Conservation (phyloP, 1,140 invertebrate genomes). For the Drosophila rufa region DNA sequence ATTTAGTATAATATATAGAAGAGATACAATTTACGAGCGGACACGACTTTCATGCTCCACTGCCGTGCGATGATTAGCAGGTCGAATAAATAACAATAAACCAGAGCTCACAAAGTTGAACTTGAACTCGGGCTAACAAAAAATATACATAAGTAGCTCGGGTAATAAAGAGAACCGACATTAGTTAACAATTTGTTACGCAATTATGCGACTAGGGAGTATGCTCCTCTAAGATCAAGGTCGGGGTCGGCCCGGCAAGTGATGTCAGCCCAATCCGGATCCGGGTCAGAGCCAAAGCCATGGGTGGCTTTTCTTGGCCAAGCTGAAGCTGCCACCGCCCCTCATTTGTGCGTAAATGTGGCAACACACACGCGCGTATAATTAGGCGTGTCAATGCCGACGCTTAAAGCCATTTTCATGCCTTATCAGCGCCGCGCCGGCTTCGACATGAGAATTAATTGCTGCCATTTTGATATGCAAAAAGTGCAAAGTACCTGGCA, state of each 20-base stretch:
- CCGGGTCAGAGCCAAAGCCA: conserved; percentile 33
- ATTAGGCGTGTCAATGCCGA: conserved; percentile 79
- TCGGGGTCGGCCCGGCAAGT: conserved; percentile 27
- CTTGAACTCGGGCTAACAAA: conserved; percentile 49
- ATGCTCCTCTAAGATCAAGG: conserved; percentile 71
- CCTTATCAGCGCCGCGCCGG: conserved; percentile 61
- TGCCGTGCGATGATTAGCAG: conserved; percentile 62
- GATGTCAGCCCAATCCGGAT: conserved; percentile 59
- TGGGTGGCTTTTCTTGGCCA: conserved; percentile 65
- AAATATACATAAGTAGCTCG: conserved; percentile 33
- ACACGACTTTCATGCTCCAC: conserved; percentile 81
- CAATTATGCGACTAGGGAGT: conserved; percentile 59
- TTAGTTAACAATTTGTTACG: conserved; percentile 80
- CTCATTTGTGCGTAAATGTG: conserved; percentile 74
- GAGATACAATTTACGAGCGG: conserved; percentile 72
- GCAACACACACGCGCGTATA: conserved; percentile 72
- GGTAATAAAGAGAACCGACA: conserved; percentile 42
- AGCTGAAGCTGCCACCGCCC: conserved; percentile 43
- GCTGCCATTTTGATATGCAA: conserved; percentile 80
- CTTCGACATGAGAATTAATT: conserved; percentile 76
- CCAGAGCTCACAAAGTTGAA: conserved; percentile 32
- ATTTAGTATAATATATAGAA: conserved; percentile 28
- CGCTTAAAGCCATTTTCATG: conserved; percentile 73
- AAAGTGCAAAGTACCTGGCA: conserved; percentile 61
- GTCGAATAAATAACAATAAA: conserved; percentile 53